Evolutionary conservation across 2,113 vertebrate species (phyloP).

Genomic region (Leucosticte australis): DNA sequence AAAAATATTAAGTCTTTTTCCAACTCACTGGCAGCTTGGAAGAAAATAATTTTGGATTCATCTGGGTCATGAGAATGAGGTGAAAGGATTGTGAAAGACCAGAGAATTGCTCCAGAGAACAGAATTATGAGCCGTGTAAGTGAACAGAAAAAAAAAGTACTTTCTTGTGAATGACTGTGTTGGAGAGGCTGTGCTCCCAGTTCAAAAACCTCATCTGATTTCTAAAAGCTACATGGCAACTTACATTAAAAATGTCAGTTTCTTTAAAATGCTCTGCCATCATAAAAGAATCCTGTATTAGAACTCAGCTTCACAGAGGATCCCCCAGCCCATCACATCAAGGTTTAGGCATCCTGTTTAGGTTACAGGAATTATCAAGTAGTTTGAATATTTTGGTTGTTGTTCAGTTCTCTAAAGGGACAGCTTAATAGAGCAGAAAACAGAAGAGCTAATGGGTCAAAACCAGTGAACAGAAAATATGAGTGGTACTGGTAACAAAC

Average conservation of each 20-base stretch:
- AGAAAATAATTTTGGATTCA: slow-evolving; percentile 12
- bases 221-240: not conserved
- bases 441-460: not conserved
- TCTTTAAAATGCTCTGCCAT: not conserved
- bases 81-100: not conserved
- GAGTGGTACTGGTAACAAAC: not conserved
- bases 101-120: not conserved
- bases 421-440: not conserved
- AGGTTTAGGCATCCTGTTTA: not conserved
- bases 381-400: not conserved
- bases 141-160: not conserved
- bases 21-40: not conserved
- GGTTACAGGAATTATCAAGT: not conserved
- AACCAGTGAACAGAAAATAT: not conserved
- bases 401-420: not conserved
- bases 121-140: not conserved
- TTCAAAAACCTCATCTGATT: not conserved
- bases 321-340: not conserved
- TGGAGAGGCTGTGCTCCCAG: not conserved
- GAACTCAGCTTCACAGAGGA: not conserved
- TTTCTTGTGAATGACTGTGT: not conserved
- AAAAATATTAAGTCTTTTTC: slow-evolving; percentile 12
- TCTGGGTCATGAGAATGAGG: not conserved
- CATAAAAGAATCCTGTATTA: not conserved
- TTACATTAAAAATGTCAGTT: not conserved